Base-by-base conservation (phyloP, 2,797 vertebrate species). In the Hafferia zeledoni region DNA sequence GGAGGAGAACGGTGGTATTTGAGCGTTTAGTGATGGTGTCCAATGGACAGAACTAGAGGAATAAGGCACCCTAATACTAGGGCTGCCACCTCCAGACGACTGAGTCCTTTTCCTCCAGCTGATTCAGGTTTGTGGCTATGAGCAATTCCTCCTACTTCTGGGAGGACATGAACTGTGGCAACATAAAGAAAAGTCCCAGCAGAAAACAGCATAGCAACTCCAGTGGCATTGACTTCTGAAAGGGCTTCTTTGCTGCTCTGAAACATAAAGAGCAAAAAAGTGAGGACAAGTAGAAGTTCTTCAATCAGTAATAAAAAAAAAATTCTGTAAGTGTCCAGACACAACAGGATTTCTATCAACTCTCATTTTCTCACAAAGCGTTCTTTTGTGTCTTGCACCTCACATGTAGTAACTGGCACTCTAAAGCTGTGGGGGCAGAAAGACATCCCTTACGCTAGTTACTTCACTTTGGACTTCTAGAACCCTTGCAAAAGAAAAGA, bases 211-310 rank as follows among this genome's bases (percentile, higher is more conserved):
- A 99, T 99, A 96, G 99, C 99, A 43, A 99, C 99, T 44, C 99
- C 99, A 4, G 99, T 99, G 97, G 99, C 99, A 50, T 99, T 99
- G 95, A 99, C 98, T 83, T 99, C 98, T 20, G 99, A 99, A 89
- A 99, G 98, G 13, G 99, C 99, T 98, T 99, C 99, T 97, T 99
- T 99, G 97, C 99, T 99, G 98, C 99, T 99, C 99, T 99, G 94
- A 94, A 97, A 61, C 10, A 68, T 22, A 61, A 60, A 69, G 20
- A 74, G 6, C 1, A 87, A 35, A 83, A 41, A 74, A 47, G 9
- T 37, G 1, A 88, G 47, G 27, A 65, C 83, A 71, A 57, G 11
- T 9, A 75, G 3, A 74, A 69, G 14, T 53, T 92, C 30, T 78
- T 91, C 27, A 63, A 25, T 6, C 44, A 57, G 11, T 61, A 88